Evolutionary conservation across 2,888 invertebrate genomes (phyloP).

Genomic region (Seira sanloemensis): DNA sequence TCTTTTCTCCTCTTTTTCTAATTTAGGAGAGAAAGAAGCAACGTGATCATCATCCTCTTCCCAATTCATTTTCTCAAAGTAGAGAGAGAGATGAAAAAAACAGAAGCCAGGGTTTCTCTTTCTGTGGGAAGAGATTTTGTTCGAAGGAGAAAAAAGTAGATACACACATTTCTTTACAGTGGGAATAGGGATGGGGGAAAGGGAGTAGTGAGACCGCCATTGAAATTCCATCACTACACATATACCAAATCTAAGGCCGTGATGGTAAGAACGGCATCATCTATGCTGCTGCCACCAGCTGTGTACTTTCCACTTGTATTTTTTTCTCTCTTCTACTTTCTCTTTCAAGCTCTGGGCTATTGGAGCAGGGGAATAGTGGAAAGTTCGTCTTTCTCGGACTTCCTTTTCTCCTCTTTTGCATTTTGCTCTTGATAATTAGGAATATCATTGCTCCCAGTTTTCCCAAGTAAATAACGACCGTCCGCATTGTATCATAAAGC

Average conservation of each 20-base stretch:
- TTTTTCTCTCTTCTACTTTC: background rate
- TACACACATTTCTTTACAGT: too few species aligned
- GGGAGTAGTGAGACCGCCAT: background rate
- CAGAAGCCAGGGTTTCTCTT: background rate
- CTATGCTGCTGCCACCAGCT: background rate
- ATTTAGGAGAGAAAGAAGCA: too few species aligned
- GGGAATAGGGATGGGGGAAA: background rate
- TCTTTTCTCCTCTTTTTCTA: too few species aligned
- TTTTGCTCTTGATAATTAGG: too few species aligned
- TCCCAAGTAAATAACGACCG: background rate
- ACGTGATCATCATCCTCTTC: background rate
- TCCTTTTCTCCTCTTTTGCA: background rate
- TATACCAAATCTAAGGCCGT: background rate
- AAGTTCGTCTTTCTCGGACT: background rate
- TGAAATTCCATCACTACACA: background rate
- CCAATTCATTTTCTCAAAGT: background rate
- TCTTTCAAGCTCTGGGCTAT: background rate
- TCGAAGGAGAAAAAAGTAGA: background rate
- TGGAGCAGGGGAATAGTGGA: background rate
- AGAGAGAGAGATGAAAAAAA: background rate
- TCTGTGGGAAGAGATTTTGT: background rate
- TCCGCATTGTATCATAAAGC: background rate
- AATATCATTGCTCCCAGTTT: too few species aligned
- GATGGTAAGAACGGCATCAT: too few species aligned
- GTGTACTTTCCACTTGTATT: constrained; percentile 5